Base-by-base conservation (phyloP, 53 echinoderm and acorn worm genomes). In the Arbacia lixula region DNA sequence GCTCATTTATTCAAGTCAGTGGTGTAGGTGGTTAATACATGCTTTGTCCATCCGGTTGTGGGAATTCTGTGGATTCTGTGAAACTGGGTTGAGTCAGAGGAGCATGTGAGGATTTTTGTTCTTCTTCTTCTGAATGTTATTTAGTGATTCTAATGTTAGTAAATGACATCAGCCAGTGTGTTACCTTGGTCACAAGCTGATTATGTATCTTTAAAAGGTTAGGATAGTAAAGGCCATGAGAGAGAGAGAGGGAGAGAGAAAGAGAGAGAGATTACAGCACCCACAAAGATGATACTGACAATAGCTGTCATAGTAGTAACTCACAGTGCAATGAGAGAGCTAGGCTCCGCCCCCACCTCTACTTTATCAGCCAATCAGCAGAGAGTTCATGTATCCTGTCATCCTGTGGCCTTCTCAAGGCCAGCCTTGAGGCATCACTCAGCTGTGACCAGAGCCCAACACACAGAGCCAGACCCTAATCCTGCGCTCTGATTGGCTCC, bases 281-380 rank as follows among this genome's bases (percentile, higher is more conserved):
- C n/a, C n/a, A 71, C 32, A 60, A 43, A 71, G 73, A 28, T 57
- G 11, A 60, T 60, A 85, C 76, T 86, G 75, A 86, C 75, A 76
- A 71, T 36, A 52, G 26, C 74, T 72, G 53, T 72, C 76, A 71
- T 60, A n/a, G n/a, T n/a, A n/a, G n/a, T n/a, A n/a, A n/a, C 43
- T 27, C 65, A 57, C 57, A 26, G 20, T 57, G n/a, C 58, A 19
- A 5, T 53, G 22, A 22, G 27, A 38, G 37, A 76, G 5, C 17
- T 40, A 72, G 49, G 76, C 67, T 25, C 50, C 88, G 54, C 84
- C 50, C 14, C 20, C 55, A 31, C 35, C 17, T 68, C 72, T 69
- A 89, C 85, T 89, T 89, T 85, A 24, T 83, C 42, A 60, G 32
- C 82, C 82, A 81, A 81, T 81, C 63, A 64, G 77, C 4, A 40